Percentiles rank a stretch among this genome's conserved stretches.
phyloP scores from a whole-genome alignment of 2,113 vertebrate genomes.

The Deroptyus accipitrinus region DNA sequence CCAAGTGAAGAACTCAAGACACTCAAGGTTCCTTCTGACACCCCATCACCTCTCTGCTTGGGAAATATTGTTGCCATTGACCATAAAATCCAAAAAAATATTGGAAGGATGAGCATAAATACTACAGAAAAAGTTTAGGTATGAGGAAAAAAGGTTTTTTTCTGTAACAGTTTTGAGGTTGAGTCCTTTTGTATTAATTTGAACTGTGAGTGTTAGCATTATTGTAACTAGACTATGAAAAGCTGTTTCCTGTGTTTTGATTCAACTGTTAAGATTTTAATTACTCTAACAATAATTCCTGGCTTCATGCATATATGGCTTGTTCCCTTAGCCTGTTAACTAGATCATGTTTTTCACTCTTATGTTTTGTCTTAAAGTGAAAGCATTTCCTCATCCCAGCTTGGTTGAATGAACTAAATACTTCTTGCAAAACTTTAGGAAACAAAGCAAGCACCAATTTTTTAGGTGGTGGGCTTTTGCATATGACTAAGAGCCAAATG shows the following conservation, averaged over 20 bases:
- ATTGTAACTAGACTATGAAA: neutral
- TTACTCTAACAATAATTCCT: neutral
- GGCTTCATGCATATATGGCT: neutral
- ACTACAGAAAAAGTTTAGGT: neutral
- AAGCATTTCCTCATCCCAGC: neutral
- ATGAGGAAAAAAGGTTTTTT: neutral
- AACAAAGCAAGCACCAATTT: neutral
- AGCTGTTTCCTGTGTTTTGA: neutral
- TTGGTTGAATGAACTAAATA: neutral
- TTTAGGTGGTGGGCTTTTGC: neutral
- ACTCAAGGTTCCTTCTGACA: neutral
- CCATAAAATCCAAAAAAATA: neutral
- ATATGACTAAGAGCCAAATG: neutral
- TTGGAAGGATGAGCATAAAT: neutral
- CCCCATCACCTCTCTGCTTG: neutral
- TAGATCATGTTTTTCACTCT: neutral
- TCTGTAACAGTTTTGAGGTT: neutral
- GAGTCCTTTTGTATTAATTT: neutral
- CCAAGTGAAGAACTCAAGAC: neutral
- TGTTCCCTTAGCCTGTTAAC: neutral
- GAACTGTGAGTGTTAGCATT: neutral
- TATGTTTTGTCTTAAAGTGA: neutral
- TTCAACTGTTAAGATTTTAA: neutral
- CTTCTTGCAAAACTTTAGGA: neutral
- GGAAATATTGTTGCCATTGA: neutral